Percentiles rank a stretch among this genome's conserved stretches.
Evolutionary conservation across 2,888 invertebrate species (phyloP).

Genomic region (Agrypnus murinus): DNA sequence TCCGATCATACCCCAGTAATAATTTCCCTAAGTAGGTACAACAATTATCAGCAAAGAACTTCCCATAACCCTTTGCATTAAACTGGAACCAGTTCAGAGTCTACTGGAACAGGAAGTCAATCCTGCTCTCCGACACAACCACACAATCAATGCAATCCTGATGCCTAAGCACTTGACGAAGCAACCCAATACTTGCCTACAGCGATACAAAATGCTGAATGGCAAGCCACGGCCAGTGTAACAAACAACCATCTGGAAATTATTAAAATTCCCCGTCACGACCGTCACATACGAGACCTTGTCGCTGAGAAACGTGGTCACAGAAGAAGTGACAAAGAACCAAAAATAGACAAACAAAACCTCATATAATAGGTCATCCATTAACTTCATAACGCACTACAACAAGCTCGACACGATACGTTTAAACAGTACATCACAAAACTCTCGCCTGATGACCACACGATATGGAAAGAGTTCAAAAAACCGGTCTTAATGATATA

Average conservation of each 20-base stretch:
- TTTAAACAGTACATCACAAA: constrained; percentile 2
- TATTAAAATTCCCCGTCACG: too few species aligned
- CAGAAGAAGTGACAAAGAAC: not conserved
- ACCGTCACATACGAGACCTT: too few species aligned
- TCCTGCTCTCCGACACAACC: too few species aligned
- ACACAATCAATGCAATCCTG: too few species aligned
- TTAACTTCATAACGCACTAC: not conserved
- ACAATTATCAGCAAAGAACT: too few species aligned
- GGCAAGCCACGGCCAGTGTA: not conserved
- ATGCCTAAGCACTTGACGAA: not conserved
- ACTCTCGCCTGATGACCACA: constrained; percentile 4
- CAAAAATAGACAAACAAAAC: not conserved
- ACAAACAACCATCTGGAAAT: too few species aligned
- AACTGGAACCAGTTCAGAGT: too few species aligned
- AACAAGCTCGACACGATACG: not conserved
- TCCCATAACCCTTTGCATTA: too few species aligned
- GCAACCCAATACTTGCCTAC: not conserved
- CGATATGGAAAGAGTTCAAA: constrained; percentile 10
- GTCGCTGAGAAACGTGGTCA: not conserved
- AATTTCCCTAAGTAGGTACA: too few species aligned
- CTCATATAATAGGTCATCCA: not conserved
- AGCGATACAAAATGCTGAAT: constrained; percentile 1
- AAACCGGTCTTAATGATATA: not conserved
- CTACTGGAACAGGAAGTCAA: too few species aligned
- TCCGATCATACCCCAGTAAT: not conserved